Percentiles rank a stretch among this genome's conserved stretches.
Conservation (phyloP, 2,888 invertebrate genomes). For the Empis livida region DNA sequence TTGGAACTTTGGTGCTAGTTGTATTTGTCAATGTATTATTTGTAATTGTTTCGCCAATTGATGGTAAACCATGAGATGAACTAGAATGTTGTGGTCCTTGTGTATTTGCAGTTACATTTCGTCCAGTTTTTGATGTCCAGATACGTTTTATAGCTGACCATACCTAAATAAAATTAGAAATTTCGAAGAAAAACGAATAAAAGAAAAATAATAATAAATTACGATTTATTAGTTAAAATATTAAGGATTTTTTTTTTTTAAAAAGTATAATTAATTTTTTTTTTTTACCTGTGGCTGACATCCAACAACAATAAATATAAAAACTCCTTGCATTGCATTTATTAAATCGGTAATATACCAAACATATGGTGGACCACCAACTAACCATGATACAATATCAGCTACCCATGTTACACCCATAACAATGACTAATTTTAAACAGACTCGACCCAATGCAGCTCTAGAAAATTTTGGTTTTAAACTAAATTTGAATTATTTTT, state of each 20-base stretch:
- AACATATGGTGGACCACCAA: conserved; percentile 64
- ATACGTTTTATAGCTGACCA: conserved; percentile 53
- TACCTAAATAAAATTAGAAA: too few relatives aligned
- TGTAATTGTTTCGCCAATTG: conserved; percentile 63
- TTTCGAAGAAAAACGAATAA: too few relatives aligned
- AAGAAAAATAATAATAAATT: too few relatives aligned
- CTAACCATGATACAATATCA: conserved; percentile 72
- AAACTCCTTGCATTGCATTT: conserved; percentile 76
- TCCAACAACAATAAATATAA: conserved; percentile 79
- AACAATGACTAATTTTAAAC: conserved; percentile 72
- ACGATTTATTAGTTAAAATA: too few relatives aligned
- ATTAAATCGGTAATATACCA: conserved; percentile 78
- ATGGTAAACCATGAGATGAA: conserved; percentile 69
- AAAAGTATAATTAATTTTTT: too few relatives aligned
- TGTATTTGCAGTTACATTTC: conserved; percentile 41
- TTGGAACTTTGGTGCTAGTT: conserved; percentile 40
- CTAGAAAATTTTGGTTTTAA: conserved; percentile 36
- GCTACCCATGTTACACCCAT: conserved; percentile 72
- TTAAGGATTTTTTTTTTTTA: too few relatives aligned
- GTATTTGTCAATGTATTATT: conserved; percentile 52
- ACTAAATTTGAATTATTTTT: conserved; percentile 12
- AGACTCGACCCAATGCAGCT: conserved; percentile 69
- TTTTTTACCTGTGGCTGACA: conserved; percentile 67
- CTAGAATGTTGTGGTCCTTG: conserved; percentile 57
- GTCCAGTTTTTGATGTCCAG: conserved; percentile 45